Conservation (phyloP, 2,797 vertebrate genomes). For the Sebastes hubbsi region DNA sequence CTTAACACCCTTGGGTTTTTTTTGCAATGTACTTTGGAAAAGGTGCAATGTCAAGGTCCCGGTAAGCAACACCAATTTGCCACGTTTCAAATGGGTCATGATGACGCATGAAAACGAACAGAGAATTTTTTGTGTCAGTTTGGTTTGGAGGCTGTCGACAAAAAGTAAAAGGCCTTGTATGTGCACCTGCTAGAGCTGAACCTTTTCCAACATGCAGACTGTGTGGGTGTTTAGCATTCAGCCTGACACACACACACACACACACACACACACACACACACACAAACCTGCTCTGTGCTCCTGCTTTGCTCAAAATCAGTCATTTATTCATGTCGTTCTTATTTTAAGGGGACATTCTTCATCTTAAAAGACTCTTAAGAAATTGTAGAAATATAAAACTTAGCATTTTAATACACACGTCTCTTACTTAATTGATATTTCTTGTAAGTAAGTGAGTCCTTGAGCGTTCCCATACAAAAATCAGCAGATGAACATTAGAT, state of each 20-base stretch:
- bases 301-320: constrained; percentile 9
- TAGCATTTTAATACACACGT: neutral
- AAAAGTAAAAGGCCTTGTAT: constrained; percentile 47
- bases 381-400: constrained; percentile 16
- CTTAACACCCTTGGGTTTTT: neutral
- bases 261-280: neutral
- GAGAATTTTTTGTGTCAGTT: constrained; percentile 13
- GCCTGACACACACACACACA: constrained; percentile 38
- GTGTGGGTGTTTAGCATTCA: constrained; percentile 77
- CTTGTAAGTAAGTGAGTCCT: neutral
- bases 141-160: constrained; percentile 17
- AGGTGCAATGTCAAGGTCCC: neutral
- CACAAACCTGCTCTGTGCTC: constrained; percentile 41
- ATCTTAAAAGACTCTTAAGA: neutral
- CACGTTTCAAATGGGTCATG: neutral
- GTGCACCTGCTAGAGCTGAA: constrained; percentile 79
- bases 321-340: neutral
- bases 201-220: constrained; percentile 69
- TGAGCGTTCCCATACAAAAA: constrained; percentile 33
- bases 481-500: constrained; percentile 34
- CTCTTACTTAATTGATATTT: neutral
- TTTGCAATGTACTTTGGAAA: neutral
- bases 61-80: neutral
- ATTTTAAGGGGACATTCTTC: neutral
- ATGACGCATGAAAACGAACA: constrained; percentile 8